phyloP scores from a whole-genome alignment of 2,797 vertebrate genomes.

The Sylvilagus floridanus region DNA sequence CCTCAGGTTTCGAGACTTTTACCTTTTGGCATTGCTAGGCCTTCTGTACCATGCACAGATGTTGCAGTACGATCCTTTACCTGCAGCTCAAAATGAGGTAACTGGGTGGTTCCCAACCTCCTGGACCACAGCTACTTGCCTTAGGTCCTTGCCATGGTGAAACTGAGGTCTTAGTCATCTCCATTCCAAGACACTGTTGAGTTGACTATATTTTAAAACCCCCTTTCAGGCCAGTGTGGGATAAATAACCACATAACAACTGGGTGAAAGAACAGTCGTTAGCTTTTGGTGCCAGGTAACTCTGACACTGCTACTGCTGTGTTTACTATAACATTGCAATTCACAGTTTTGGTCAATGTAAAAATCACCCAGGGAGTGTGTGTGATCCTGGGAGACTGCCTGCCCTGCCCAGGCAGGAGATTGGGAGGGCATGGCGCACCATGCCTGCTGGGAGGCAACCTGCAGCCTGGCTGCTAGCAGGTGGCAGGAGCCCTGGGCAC shows the following conservation, averaged over 20 bases:
- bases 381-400: no score
- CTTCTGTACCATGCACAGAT: background rate
- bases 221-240: background rate
- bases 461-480: no score
- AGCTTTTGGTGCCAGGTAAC: background rate
- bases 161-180: background rate
- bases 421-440: no score
- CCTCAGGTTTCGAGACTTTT: background rate
- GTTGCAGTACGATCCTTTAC: background rate
- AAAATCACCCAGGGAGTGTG: background rate
- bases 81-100: background rate
- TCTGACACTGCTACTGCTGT: background rate
- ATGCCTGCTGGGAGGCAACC: no score
- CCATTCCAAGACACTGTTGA: background rate
- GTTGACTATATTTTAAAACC: background rate
- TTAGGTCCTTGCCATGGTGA: background rate
- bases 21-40: background rate
- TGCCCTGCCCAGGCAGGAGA: no score
- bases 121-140: background rate
- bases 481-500: no score
- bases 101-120: background rate
- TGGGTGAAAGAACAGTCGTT: background rate
- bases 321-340: background rate
- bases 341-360: background rate
- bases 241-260: background rate